Evolutionary conservation across 92 coral and sea anemone species (phyloP), one percentile per base, ranked within the genome.

Genomic region (Hydrozoanthus gracilis): DNA sequence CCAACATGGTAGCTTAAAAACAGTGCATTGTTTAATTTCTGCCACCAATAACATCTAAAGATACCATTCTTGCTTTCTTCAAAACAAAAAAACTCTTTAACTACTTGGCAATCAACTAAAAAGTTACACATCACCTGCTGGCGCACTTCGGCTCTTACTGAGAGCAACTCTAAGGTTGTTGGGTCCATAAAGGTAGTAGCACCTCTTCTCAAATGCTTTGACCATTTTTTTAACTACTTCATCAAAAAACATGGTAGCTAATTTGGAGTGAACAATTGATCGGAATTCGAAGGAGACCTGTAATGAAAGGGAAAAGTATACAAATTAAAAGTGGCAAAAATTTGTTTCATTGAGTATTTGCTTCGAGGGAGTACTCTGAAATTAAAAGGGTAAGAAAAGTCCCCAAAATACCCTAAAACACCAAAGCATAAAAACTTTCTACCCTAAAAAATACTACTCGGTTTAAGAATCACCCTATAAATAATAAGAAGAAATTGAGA

Each of bases 221-320:
- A 95, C 99, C 99, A 96, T 96, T 86, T 95, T 96, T 77, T 96
- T 96, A n/a, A 93, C 99, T 9, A 96, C 99, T 86, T 96, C 98
- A 68, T 96, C 96, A 87, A 96, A 96, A 83, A 96, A 96, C 91
- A 96, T 72, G 66, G 99, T 93, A 5, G 99, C 93, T 10, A 96
- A 93, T 79, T 92, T 93, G 44, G 98, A 96, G 77, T 96, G 99
- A 17, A 96, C 86, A 39, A 87, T 86, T 47, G 98, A 95, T 68
- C 96, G 95, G 83, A 96, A 96, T 86, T 96, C 99, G 92, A 96
- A 96, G 64, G 94, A 98, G 56, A 96, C 92, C 79, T 74, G 10
- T 1, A 3, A 74, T 50, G 18, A 74, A 6, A 4, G 16, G 9
- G n/a, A 48, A 49, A 73, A 0, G 39, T 27, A 27, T 27, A 27